phyloP scores from a whole-genome alignment of 2,888 invertebrate genomes.

The Leptopilina myrica region DNA sequence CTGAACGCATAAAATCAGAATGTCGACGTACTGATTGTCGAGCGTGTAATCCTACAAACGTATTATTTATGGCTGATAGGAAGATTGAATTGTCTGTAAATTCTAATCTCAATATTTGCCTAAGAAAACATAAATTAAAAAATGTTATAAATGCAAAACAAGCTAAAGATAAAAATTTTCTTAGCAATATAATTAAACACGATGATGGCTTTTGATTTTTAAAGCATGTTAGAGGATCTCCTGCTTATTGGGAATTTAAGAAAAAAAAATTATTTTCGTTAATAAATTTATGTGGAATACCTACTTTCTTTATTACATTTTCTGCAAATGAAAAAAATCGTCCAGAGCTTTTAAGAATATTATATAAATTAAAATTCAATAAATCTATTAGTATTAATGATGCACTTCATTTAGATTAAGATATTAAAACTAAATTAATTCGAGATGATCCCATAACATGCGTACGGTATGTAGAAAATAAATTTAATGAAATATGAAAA shows the following conservation, averaged over 20 bases:
- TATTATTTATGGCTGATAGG: conserved; percentile 6
- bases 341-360: background rate
- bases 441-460: background rate
- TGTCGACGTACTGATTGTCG: background rate
- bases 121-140: conserved; percentile 35
- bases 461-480: background rate
- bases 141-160: conserved; percentile 12
- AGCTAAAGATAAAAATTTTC: background rate
- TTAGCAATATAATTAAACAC: background rate
- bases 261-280: background rate
- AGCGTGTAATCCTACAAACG: background rate
- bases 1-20: background rate
- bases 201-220: background rate
- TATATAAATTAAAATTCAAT: background rate
- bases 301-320: conserved; percentile 7
- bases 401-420: background rate
- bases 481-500: too few relatives aligned
- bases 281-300: conserved; percentile 11
- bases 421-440: background rate
- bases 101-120: conserved; percentile 17
- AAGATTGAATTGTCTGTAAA: conserved; percentile 13
- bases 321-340: background rate
- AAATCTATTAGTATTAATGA: background rate
- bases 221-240: conserved; percentile 5
- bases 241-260: background rate